A percentile compares a stretch with the other conserved stretches of the same genome.
Conservation (phyloP, 2,888 invertebrate species). For the Mongoloraphidia duomilia region DNA sequence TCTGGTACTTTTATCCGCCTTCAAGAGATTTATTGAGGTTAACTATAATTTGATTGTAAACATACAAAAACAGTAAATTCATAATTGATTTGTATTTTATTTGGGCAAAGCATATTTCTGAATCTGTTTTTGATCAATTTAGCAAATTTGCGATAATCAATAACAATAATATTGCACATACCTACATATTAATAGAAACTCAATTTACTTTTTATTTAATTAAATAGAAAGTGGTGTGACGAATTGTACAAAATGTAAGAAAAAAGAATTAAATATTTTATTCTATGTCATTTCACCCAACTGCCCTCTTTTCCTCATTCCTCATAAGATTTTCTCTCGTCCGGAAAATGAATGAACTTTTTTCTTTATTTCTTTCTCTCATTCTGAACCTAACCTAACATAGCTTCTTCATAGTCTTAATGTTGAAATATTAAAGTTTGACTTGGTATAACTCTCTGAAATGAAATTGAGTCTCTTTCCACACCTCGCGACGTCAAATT, state of each 20-base stretch:
- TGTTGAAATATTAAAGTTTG: constrained; percentile 23
- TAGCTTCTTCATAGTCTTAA: constrained; percentile 17
- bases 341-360: background rate
- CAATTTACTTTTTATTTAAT: background rate
- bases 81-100: too few relatives aligned
- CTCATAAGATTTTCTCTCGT: background rate
- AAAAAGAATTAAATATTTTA: background rate
- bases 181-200: too few relatives aligned
- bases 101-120: too few relatives aligned
- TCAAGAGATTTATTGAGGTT: too few relatives aligned
- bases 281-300: background rate
- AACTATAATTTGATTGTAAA: too few relatives aligned
- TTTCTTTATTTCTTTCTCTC: constrained; percentile 16
- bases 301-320: too few relatives aligned
- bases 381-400: constrained; percentile 10
- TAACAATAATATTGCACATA: too few relatives aligned
- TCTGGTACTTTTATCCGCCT: too few relatives aligned
- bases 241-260: background rate
- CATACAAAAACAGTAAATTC: too few relatives aligned
- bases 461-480: constrained; percentile 21
- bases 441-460: constrained; percentile 20
- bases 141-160: too few relatives aligned
- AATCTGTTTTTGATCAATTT: too few relatives aligned
- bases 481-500: constrained; percentile 6
- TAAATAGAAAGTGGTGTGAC: background rate